Base-by-base conservation (phyloP, 2,888 invertebrate species). In the Tetropium fuscum region DNA sequence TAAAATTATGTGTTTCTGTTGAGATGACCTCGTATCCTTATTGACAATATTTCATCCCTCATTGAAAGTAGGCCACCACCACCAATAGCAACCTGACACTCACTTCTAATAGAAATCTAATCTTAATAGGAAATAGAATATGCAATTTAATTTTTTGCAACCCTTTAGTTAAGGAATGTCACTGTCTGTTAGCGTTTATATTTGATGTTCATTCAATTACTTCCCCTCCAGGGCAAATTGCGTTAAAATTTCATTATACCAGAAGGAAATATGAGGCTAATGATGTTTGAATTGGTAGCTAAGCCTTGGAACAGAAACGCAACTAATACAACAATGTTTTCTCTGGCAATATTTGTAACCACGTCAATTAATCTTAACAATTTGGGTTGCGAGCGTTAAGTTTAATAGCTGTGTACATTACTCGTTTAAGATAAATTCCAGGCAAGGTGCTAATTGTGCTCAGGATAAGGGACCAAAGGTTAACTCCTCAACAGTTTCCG, bases 401-500 rank as follows among this genome's bases (percentile, higher is more conserved):
- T 64, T 58, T 60, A 64, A 64, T 64, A 55, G 60, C 54, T 60
- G 51, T 61, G 51, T 60, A 61, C 58, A 64, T 64, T 64, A 49
- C 55, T 61, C 58, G 53, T 57, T 41, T 43, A 43, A 57, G 49
- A 49, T 44, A 54, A 59, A 59, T 59, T 55, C 60, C 55, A 30
- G 43, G 36, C 40, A 34, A 68, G 68, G 64, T 66, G 65, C 49
- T 63, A 68, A 68, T 68, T 60, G 60, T 56, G 58, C 60, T 57
- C 61, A 48, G 56, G 56, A 60, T 48, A 53, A 57, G 47, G 60
- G 60, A 44, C 45, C 36, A 64, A 65, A 65, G 63, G 67, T 63
- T 64, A 58, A 60, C 60, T 65, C 51, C 57, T 56, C 60, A 65
- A 65, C 61, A 55, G 65, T 60, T 65, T 66, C 68, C 63, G 63